Conservation (phyloP, 2,888 invertebrate species). For the Vanessa cardui region DNA sequence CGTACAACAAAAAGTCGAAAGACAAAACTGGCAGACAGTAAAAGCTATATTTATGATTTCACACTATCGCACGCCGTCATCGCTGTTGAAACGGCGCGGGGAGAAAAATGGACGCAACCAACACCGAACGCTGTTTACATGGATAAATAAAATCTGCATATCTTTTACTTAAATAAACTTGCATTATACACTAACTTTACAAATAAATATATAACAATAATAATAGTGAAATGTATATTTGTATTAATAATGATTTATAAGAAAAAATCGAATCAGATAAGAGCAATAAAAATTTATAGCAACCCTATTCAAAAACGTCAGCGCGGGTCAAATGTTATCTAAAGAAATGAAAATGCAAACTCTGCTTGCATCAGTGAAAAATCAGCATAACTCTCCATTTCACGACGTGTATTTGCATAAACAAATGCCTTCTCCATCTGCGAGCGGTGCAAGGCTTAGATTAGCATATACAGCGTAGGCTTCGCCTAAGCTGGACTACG, state of each 20-base stretch:
- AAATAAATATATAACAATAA: too few species aligned
- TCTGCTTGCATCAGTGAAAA: conserved; percentile 46
- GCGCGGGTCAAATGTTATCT: conserved; percentile 45
- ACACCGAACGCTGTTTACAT: conserved; percentile 24
- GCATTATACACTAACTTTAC: neutral
- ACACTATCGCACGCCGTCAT: conserved; percentile 68
- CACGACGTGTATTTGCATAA: conserved; percentile 48
- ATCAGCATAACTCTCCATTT: conserved; percentile 57
- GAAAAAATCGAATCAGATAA: conserved; percentile 21
- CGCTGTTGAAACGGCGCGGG: conserved; percentile 45
- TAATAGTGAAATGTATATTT: too few species aligned
- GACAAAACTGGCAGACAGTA: conserved; percentile 51
- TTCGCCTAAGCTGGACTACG: conserved; percentile 35
- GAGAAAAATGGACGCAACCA: conserved; percentile 47
- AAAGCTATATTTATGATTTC: conserved; percentile 73
- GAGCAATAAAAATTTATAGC: conserved; percentile 35
- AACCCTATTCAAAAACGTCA: conserved; percentile 35
- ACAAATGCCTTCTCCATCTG: conserved; percentile 55
- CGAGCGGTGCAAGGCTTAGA: conserved; percentile 26
- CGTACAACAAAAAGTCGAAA: conserved; percentile 49
- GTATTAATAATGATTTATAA: too few species aligned
- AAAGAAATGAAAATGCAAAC: conserved; percentile 48
- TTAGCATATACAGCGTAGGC: conserved; percentile 49
- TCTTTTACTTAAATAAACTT: conserved; percentile 15
- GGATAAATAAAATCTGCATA: conserved; percentile 30